Evolutionary conservation across 2,797 vertebrate genomes (phyloP), one percentile per base, ranked within the genome.

Genomic region (Argyrosomus regius): DNA sequence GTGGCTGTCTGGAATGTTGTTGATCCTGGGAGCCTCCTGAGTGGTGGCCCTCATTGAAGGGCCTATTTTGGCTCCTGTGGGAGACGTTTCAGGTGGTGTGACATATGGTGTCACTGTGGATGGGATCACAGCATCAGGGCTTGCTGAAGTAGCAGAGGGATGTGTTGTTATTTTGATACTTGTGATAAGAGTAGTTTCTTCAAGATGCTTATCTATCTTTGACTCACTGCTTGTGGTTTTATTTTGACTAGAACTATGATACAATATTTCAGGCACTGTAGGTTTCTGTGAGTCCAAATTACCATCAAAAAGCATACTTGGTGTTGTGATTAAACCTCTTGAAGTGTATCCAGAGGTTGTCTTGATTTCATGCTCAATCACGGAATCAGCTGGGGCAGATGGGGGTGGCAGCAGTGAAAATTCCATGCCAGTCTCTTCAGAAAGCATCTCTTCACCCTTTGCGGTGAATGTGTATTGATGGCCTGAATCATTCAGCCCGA

Each of bases 1-100:
- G n/a, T 92, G 89, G 18, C 78, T 81, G 43, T 95, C 93, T 0
- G 90, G 90, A 74, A 96, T 81, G 64, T 88, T 71, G 60, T 95
- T 96, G 39, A 70, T 58, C 35, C 1, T 7, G 39, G 93, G 75
- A 69, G 83, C 68, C 10, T 87, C 69, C n/a, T 61, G 71, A 9
- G 71, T 54, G 3, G 53, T 72, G 52, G 74, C 14, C 53, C 9
- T n/a, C 3, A 45, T 10, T 6, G 64, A 59, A 20, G 89, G 43
- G 56, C 24, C 83, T 10, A 24, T 77, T 52, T 78, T 77, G 10
- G 78, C 56, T 71, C 2, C 49, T 24, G 57, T 57, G 17, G 48
- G 6, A 41, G 71, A 76, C 1, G 45, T 88, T 66, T 52, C 68
- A 22, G 85, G 75, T 1, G 70, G 26, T 4, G 81, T 48, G 3